These are phyloP conservation scores for Yponomeuta evonymella DNA, from an alignment of 2,888 invertebrate genomes.

Conservation along the genomic window DNA sequence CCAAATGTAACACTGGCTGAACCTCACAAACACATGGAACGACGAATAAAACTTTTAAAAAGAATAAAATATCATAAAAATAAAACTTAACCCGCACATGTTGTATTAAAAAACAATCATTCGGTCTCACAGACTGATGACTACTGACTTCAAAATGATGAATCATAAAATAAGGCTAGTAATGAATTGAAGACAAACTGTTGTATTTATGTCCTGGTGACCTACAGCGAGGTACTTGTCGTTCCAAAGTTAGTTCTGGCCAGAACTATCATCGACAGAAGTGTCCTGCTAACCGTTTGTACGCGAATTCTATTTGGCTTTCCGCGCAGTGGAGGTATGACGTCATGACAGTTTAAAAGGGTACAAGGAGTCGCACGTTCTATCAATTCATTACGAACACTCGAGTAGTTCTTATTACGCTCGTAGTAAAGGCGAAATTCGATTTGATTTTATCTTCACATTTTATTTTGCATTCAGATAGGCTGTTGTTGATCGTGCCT, in stretches of 20 bases:
- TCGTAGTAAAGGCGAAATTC: background rate
- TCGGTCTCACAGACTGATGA: slow-evolving; percentile 9
- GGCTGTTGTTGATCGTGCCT: background rate
- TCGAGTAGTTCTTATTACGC: background rate
- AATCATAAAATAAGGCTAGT: slow-evolving; percentile 7
- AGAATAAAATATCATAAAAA: background rate
- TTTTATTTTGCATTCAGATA: background rate
- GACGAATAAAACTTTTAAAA: background rate
- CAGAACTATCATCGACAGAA: background rate
- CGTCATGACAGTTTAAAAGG: background rate
- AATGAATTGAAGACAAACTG: background rate
- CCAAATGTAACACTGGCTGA: background rate
- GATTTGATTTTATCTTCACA: background rate
- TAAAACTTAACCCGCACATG: background rate
- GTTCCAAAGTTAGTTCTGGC: background rate
- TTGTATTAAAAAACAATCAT: background rate
- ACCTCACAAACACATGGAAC: background rate
- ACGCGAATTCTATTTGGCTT: slow-evolving; percentile 1
- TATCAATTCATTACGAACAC: background rate
- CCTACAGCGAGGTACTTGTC: background rate
- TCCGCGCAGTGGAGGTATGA: slow-evolving; percentile 2
- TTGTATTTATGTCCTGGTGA: background rate
- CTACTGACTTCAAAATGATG: slow-evolving; percentile 3
- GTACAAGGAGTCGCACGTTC: background rate
- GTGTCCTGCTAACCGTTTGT: background rate